phyloP scores from a whole-genome alignment of 1,140 invertebrate genomes.

The Acyrthosiphon pisum region DNA sequence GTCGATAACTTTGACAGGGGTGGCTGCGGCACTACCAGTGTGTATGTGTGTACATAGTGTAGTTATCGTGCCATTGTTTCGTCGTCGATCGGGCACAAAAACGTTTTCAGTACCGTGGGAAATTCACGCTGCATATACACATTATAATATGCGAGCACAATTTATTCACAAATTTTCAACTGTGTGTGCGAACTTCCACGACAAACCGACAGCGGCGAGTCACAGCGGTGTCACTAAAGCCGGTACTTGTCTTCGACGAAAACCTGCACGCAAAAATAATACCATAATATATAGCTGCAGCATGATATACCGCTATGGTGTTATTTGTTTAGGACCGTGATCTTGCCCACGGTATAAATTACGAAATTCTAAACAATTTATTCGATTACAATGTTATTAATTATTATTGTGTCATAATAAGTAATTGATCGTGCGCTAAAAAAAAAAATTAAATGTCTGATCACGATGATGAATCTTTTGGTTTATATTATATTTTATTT shows the following conservation, averaged over 20 bases:
- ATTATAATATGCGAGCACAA: background rate
- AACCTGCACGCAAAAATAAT: background rate
- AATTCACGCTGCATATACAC: background rate
- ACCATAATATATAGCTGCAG: background rate
- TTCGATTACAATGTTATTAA: background rate
- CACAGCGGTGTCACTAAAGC: too few relatives aligned
- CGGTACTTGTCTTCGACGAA: background rate
- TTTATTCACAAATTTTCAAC: background rate
- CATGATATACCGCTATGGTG: too few relatives aligned
- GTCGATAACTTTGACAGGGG: background rate
- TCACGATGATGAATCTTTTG: background rate
- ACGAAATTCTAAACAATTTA: background rate
- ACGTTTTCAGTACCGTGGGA: background rate
- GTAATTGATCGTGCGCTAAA: background rate
- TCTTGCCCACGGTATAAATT: background rate
- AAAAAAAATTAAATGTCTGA: background rate
- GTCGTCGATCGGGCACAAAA: background rate
- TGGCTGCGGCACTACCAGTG: background rate
- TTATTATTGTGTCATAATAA: background rate
- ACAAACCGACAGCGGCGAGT: background rate
- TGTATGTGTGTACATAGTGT: background rate
- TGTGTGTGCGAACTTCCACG: background rate
- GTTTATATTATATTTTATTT: background rate
- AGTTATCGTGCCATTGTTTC: background rate
- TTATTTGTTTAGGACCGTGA: background rate